Evolutionary conservation across 2,797 vertebrate genomes (phyloP).

Genomic region (Coracias cyanogaster): DNA sequence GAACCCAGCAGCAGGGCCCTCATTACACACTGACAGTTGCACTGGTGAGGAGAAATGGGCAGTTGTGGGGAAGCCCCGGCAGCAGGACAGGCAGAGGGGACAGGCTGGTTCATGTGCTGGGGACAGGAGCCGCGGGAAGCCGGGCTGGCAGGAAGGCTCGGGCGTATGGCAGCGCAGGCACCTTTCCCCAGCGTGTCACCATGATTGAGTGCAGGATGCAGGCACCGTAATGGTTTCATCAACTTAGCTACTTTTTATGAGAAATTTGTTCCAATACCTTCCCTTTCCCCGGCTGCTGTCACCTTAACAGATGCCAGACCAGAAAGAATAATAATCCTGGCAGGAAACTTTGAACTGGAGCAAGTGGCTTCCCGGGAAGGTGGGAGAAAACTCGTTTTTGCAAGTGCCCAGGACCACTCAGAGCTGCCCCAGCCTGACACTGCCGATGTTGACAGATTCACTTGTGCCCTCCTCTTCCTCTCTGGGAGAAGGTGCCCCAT

Average conservation of each 20-base stretch:
- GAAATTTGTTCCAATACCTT: conserved; percentile 77
- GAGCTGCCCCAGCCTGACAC: not conserved
- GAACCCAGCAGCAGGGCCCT: accelerated
- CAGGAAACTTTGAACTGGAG: conserved; percentile 27
- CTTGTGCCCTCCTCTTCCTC: not conserved
- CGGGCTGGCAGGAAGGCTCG: not conserved
- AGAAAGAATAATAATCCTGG: conserved; percentile 57
- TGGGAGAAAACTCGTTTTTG: not conserved
- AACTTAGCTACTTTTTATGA: conserved; percentile 78
- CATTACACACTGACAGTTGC: not conserved
- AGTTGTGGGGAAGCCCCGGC: accelerated
- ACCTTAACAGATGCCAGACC: conserved; percentile 66
- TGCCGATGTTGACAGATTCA: not conserved
- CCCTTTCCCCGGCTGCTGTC: conserved; percentile 59
- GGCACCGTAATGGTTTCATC: conserved; percentile 84
- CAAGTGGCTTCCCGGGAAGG: not conserved
- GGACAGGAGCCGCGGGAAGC: not conserved
- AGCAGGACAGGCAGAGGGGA: accelerated
- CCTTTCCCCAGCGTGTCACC: conserved; percentile 78
- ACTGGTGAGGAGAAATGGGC: accelerated
- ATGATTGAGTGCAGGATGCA: conserved; percentile 83
- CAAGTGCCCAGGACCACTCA: not conserved
- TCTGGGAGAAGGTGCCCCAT: accelerated
- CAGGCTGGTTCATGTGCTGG: accelerated
- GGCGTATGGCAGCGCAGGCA: accelerated